phyloP scores from a whole-genome alignment of 2,113 vertebrate genomes.

The Microtus oregoni region DNA sequence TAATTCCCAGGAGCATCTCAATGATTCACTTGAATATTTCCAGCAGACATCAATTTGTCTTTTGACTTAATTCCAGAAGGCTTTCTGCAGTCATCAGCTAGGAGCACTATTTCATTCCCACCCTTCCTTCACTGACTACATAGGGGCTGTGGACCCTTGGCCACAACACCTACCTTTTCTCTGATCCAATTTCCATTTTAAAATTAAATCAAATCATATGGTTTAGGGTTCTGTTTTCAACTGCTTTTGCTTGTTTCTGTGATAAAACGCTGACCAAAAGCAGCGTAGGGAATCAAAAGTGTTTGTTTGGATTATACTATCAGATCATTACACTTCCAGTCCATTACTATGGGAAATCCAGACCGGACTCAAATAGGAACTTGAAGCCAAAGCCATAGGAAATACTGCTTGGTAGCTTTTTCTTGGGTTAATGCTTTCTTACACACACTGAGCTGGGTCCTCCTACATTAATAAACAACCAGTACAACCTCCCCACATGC shows the following conservation, averaged over 20 bases:
- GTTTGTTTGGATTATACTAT: not conserved
- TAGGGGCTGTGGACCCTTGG: not conserved
- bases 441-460: too few species aligned
- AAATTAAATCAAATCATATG: not conserved
- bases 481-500: not conserved
- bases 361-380: not conserved
- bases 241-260: not conserved
- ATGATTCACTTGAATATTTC: not conserved
- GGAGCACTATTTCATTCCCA: not conserved
- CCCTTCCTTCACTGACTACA: not conserved
- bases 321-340: too few species aligned
- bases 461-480: not conserved
- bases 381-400: not conserved
- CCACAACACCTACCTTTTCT: not conserved
- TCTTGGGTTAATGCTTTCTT: not conserved
- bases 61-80: conserved; percentile 1
- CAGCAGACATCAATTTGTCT: not conserved
- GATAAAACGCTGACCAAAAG: not conserved
- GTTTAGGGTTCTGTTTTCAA: not conserved
- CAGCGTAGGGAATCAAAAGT: too few species aligned
- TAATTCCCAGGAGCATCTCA: not conserved
- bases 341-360: not conserved
- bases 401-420: not conserved
- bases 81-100: not conserved
- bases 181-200: not conserved